phyloP scores from a whole-genome alignment of 2,113 vertebrate species.

The Theristicus caerulescens region DNA sequence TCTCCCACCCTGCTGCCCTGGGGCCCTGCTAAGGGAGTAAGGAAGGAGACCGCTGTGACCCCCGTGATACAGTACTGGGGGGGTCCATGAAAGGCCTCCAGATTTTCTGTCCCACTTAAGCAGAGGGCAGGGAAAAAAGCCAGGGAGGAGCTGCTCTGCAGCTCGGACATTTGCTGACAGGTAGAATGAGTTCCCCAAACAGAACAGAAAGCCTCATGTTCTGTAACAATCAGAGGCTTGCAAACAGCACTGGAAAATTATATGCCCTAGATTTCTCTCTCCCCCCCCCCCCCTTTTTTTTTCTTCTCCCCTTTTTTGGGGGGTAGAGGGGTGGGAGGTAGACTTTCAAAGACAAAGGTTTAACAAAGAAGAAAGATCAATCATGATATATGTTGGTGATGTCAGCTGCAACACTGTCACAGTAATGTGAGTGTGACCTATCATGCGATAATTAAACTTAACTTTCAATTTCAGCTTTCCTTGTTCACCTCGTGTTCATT shows the following conservation, averaged over 20 bases:
- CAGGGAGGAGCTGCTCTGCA: not conserved
- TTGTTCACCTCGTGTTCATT: not conserved
- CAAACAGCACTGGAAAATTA: not conserved
- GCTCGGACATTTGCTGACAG: not conserved
- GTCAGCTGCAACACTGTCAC: not conserved
- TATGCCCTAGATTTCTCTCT: not conserved
- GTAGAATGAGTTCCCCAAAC: not conserved
- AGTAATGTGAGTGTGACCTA: not conserved
- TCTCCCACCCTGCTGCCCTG: not conserved
- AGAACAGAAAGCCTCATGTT: not conserved
- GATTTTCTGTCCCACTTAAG: not conserved
- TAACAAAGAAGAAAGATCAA: not conserved
- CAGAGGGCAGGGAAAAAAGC: not conserved
- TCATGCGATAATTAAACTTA: not conserved
- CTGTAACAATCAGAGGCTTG: not conserved
- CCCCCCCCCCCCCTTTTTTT: not conserved
- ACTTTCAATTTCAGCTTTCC: not conserved
- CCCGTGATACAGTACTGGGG: fast-evolving
- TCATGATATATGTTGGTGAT: fast-evolving
- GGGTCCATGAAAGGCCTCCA: fast-evolving
- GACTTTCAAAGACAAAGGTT: not conserved
- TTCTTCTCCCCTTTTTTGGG: fast-evolving
- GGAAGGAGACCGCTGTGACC: not conserved
- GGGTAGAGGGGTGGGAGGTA: fast-evolving
- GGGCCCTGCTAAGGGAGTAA: not conserved